Evolutionary conservation across 2,888 invertebrate species (phyloP).

Genomic region (Eupithecia abbreviata): DNA sequence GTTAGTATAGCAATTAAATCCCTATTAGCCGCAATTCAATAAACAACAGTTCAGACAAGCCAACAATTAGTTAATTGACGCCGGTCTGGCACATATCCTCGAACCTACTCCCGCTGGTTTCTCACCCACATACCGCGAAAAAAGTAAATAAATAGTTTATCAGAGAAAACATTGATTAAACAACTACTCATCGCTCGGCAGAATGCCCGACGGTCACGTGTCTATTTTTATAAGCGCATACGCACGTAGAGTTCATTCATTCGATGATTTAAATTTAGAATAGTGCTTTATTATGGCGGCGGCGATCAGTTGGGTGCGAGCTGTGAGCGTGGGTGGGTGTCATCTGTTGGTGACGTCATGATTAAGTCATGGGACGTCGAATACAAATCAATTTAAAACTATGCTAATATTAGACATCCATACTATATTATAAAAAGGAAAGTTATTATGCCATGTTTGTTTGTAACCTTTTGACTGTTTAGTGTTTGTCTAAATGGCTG

Average conservation of each 20-base stretch:
- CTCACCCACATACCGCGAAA: slow-evolving; percentile 38
- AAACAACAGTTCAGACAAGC: slow-evolving; percentile 25
- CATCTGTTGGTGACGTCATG: slow-evolving; percentile 37
- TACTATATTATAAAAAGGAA: too few relatives aligned
- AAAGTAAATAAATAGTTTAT: slow-evolving; percentile 35
- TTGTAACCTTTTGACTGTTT: too few relatives aligned
- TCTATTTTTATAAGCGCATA: slow-evolving; percentile 64
- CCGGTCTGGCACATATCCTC: slow-evolving; percentile 35
- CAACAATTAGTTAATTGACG: slow-evolving; percentile 39
- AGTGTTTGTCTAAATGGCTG: too few relatives aligned
- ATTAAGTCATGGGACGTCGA: slow-evolving; percentile 35
- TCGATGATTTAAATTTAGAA: slow-evolving; percentile 67
- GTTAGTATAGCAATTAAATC: slow-evolving; percentile 15
- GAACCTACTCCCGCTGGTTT: slow-evolving; percentile 37
- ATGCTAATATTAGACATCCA: too few relatives aligned
- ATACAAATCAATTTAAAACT: neutral
- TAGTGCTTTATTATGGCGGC: slow-evolving; percentile 53
- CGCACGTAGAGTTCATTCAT: slow-evolving; percentile 79
- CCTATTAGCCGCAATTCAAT: slow-evolving; percentile 33
- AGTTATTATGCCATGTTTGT: too few relatives aligned
- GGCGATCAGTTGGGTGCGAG: slow-evolving; percentile 48
- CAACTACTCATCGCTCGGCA: slow-evolving; percentile 49
- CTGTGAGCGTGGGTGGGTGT: slow-evolving; percentile 58
- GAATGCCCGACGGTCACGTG: slow-evolving; percentile 61
- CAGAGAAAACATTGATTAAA: slow-evolving; percentile 39